phyloP scores from a whole-genome alignment of 2,888 invertebrate genomes.

The Allacma fusca region DNA sequence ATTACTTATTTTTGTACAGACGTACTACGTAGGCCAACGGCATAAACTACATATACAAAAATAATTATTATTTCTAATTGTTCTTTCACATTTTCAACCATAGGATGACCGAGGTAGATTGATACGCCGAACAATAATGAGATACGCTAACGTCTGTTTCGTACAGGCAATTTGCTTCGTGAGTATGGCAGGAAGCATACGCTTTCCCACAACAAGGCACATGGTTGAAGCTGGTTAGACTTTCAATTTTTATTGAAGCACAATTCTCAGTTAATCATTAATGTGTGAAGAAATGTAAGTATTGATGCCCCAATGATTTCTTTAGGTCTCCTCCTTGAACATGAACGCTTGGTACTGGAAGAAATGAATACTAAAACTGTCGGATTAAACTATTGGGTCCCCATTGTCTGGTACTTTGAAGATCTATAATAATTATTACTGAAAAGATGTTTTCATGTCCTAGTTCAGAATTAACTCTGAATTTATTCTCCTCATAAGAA shows the following conservation, averaged over 20 bases:
- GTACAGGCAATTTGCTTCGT: constrained; percentile 20
- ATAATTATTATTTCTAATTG: too few species aligned
- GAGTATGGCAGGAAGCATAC: neutral
- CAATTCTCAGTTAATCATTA: neutral
- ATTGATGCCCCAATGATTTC: too few species aligned
- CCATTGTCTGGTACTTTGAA: constrained; percentile 63
- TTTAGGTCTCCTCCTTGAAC: constrained; percentile 63
- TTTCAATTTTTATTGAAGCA: neutral
- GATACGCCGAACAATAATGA: constrained; percentile 29
- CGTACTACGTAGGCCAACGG: too few species aligned
- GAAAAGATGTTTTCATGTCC: too few species aligned
- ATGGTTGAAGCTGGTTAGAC: constrained; percentile 28
- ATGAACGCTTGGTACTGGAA: constrained; percentile 64
- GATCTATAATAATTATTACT: too few species aligned
- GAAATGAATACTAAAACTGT: constrained; percentile 62
- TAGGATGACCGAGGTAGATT: constrained; percentile 56
- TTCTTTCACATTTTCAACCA: neutral
- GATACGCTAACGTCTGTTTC: constrained; percentile 30
- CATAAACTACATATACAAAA: too few species aligned
- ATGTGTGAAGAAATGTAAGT: too few species aligned
- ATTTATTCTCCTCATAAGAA: too few species aligned
- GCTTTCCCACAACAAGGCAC: constrained; percentile 33
- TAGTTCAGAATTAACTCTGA: too few species aligned
- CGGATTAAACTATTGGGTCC: constrained; percentile 63
- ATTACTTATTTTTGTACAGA: too few species aligned